Percentiles rank a stretch among this genome's conserved stretches.
phyloP scores from a whole-genome alignment of 1,140 invertebrate species.

The fruit fly (Drosophila melanogaster) region Release_6_plus_ISO1_MT NC_004354.4:16739501-16740000 shows the following conservation, averaged over 20 bases:
- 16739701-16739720: slow-evolving; percentile 78
- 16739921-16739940: slow-evolving; percentile 6
- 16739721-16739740: slow-evolving; percentile 81
- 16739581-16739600: background rate
- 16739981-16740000: slow-evolving; percentile 12
- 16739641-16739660: slow-evolving; percentile 65
- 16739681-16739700: slow-evolving; percentile 48
- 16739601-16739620: slow-evolving; percentile 28
- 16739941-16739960: slow-evolving; percentile 4
- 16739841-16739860: slow-evolving; percentile 41
- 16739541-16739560: slow-evolving; percentile 55
- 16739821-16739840: slow-evolving; percentile 72
- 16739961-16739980: slow-evolving; percentile 21
- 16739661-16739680: slow-evolving; percentile 24
- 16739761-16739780: slow-evolving; percentile 5
- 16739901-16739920: slow-evolving; percentile 3
- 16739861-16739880: slow-evolving; percentile 21
- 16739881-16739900: background rate
- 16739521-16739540: slow-evolving; percentile 26
- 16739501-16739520: slow-evolving; percentile 2
- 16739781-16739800: slow-evolving; percentile 67
- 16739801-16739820: slow-evolving; percentile 61
- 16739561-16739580: slow-evolving; percentile 19
- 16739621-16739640: slow-evolving; percentile 51
- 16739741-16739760: slow-evolving; percentile 49